A percentile compares a stretch with the other conserved stretches of the same genome.
These are phyloP conservation scores for Phasianus colchicus DNA, from an alignment of 2,113 vertebrate species.

Conservation along the genomic window DNA sequence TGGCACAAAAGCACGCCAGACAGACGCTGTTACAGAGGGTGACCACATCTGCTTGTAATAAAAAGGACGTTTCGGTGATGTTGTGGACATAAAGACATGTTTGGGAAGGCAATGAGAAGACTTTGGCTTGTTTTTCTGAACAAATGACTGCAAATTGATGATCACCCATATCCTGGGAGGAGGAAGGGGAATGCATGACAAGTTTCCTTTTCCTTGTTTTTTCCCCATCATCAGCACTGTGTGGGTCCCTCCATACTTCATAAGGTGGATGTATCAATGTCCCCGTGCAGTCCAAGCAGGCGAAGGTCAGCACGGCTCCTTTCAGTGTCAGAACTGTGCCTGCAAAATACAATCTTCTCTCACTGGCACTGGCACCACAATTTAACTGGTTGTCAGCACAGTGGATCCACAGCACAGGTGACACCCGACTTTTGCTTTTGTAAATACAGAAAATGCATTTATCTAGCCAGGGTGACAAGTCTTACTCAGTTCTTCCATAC, in stretches of 20 bases:
- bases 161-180: conserved; percentile 90
- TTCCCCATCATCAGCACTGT: conserved; percentile 87
- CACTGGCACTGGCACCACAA: not conserved
- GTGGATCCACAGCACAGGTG: not conserved
- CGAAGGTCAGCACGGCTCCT: conserved; percentile 90
- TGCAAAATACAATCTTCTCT: conserved; percentile 63
- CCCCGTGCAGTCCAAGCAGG: conserved; percentile 90
- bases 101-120: conserved; percentile 97
- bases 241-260: conserved; percentile 92
- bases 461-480: not conserved
- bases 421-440: not conserved
- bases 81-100: conserved; percentile 95
- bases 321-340: conserved; percentile 91
- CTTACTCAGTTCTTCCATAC: not conserved
- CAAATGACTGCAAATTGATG: conserved; percentile 94
- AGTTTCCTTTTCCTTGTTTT: conserved; percentile 88
- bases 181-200: conserved; percentile 88
- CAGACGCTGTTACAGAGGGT: conserved; percentile 91
- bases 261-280: conserved; percentile 87
- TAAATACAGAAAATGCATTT: not conserved
- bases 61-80: conserved; percentile 98
- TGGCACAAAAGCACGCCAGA: conserved; percentile 97
- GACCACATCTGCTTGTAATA: conserved; percentile 91
- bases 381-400: not conserved
- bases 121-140: conserved; percentile 98